phyloP scores from a whole-genome alignment of 53 echinoderm and acorn worm genomes.

The Holothuria scabra region DNA sequence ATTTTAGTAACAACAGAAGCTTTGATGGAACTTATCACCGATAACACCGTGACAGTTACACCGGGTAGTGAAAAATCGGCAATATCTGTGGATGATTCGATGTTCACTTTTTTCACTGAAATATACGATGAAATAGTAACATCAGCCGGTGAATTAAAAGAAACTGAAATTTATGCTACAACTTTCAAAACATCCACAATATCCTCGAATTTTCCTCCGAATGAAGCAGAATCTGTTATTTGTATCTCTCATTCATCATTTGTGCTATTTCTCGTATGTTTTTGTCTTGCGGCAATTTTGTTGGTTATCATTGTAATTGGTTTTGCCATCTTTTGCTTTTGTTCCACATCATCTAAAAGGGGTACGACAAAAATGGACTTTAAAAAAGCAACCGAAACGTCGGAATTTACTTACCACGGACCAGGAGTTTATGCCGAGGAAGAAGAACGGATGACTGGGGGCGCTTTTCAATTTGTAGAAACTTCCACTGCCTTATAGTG shows the following conservation, averaged over 20 bases:
- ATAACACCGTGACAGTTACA: neutral
- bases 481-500: neutral
- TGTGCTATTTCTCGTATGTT: neutral
- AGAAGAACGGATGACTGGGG: neutral
- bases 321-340: neutral
- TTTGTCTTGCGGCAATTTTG: neutral
- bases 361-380: slow-evolving; percentile 1
- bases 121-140: neutral
- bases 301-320: neutral
- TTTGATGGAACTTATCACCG: neutral
- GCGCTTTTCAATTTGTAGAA: slow-evolving; percentile 1
- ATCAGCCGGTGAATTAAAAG: neutral
- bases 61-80: no score
- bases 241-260: neutral
- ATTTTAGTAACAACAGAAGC: neutral
- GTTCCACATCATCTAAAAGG: neutral
- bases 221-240: neutral
- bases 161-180: neutral
- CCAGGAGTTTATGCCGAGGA: slow-evolving; percentile 3
- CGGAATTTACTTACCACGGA: neutral
- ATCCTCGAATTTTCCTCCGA: neutral
- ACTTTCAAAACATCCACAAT: neutral
- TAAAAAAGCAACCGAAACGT: neutral
- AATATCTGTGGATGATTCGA: neutral
- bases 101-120: neutral